phyloP scores from a whole-genome alignment of 2,113 vertebrate species.

The Callospermophilus lateralis region DNA sequence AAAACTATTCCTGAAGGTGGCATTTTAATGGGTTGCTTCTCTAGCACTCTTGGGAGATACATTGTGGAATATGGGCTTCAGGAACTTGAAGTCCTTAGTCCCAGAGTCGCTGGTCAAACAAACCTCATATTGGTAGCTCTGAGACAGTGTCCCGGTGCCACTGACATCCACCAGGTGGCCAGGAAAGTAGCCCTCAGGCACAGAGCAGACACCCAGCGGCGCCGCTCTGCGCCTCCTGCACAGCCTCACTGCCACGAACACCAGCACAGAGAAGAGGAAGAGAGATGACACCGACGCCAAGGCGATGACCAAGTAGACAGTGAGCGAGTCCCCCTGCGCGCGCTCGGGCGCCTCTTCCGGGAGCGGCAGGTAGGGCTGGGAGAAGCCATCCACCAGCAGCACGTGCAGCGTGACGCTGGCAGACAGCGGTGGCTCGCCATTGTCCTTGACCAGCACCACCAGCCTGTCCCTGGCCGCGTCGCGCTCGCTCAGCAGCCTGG shows the following conservation, averaged over 20 bases:
- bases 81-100: constrained; percentile 39
- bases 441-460: too few species aligned
- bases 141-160: neutral
- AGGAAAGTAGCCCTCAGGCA: neutral
- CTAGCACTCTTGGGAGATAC: neutral
- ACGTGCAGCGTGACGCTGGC: neutral
- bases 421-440: too few species aligned
- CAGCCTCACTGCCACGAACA: neutral
- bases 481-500: too few species aligned
- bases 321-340: too few species aligned
- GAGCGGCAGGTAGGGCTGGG: neutral
- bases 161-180: neutral
- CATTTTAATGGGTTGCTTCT: neutral
- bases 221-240: neutral
- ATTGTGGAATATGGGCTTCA: constrained; percentile 2
- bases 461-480: too few species aligned
- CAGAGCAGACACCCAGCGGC: neutral
- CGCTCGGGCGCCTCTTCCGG: too few species aligned
- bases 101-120: fast-evolving
- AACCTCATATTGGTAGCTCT: constrained; percentile 61
- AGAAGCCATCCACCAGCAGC: neutral
- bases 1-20: neutral
- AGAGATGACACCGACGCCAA: too few species aligned
- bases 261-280: too few species aligned
- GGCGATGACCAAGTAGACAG: too few species aligned